Evolutionary conservation across 2,888 invertebrate genomes (phyloP).

Genomic region (Diaphora mendica): DNA sequence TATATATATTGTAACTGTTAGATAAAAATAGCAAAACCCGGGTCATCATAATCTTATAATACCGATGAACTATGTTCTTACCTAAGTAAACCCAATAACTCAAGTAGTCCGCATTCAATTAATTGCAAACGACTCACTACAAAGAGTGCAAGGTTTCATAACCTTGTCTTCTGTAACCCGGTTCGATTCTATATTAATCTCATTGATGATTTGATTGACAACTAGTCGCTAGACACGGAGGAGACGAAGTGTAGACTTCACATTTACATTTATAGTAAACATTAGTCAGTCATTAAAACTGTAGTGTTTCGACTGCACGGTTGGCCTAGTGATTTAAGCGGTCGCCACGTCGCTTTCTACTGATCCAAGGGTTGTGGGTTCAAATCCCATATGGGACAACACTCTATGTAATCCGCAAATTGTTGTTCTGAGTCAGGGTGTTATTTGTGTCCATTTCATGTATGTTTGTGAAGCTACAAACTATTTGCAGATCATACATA

Average conservation of each 20-base stretch:
- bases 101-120: not conserved
- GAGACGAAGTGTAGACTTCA: not conserved
- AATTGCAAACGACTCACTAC: not conserved
- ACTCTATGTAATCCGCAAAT: too few relatives aligned
- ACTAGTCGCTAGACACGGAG: constrained; percentile 4
- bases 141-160: not conserved
- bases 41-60: not conserved
- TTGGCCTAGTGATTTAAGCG: too few relatives aligned
- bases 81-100: not conserved
- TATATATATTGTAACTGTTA: not conserved
- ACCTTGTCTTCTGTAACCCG: not conserved
- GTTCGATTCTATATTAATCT: not conserved
- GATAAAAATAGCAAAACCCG: not conserved
- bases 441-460: too few relatives aligned
- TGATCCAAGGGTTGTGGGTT: too few relatives aligned
- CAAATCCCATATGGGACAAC: too few relatives aligned
- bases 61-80: not conserved
- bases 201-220: not conserved
- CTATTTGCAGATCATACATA: too few relatives aligned
- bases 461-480: too few relatives aligned
- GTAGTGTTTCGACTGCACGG: not conserved
- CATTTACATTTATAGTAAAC: not conserved
- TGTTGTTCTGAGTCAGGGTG: too few relatives aligned
- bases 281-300: not conserved
- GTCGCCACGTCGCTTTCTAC: too few relatives aligned